Percentiles rank a stretch among this genome's conserved stretches.
Evolutionary conservation across 2,888 invertebrate species (phyloP).

Genomic region (Yponomeuta plumbellus): DNA sequence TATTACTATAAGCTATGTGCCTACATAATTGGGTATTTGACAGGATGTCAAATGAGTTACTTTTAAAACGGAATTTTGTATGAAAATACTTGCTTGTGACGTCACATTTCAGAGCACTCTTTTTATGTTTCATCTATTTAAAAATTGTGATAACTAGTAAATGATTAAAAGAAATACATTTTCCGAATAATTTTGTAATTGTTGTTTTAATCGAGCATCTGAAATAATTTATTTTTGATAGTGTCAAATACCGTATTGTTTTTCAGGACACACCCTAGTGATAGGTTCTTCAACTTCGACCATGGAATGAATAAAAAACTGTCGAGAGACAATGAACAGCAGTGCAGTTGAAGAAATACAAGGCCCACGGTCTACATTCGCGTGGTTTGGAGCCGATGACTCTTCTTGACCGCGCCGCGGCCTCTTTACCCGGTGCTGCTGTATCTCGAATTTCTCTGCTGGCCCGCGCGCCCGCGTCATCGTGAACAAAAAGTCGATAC

Average conservation of each 20-base stretch:
- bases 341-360: conserved; percentile 57
- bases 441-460: conserved; percentile 72
- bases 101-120: too few relatives aligned
- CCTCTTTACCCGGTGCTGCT: conserved; percentile 68
- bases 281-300: neutral
- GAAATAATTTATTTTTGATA: too few relatives aligned
- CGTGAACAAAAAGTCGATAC: conserved; percentile 70
- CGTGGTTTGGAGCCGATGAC: conserved; percentile 67
- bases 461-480: conserved; percentile 61
- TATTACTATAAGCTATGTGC: neutral
- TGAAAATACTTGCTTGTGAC: too few relatives aligned
- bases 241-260: too few relatives aligned
- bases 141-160: too few relatives aligned
- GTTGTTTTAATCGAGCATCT: too few relatives aligned
- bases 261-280: neutral
- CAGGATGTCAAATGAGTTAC: too few relatives aligned
- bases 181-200: too few relatives aligned
- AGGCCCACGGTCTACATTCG: conserved; percentile 62
- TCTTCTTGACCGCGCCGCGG: conserved; percentile 63
- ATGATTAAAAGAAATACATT: too few relatives aligned
- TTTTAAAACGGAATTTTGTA: too few relatives aligned
- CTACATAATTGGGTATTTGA: too few relatives aligned
- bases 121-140: too few relatives aligned
- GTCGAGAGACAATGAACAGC: neutral
- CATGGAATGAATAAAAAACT: neutral